A percentile compares a stretch with the other conserved stretches of the same genome.
phyloP scores from a whole-genome alignment of 2,888 invertebrate genomes.

The Ptychoptera contaminata region DNA sequence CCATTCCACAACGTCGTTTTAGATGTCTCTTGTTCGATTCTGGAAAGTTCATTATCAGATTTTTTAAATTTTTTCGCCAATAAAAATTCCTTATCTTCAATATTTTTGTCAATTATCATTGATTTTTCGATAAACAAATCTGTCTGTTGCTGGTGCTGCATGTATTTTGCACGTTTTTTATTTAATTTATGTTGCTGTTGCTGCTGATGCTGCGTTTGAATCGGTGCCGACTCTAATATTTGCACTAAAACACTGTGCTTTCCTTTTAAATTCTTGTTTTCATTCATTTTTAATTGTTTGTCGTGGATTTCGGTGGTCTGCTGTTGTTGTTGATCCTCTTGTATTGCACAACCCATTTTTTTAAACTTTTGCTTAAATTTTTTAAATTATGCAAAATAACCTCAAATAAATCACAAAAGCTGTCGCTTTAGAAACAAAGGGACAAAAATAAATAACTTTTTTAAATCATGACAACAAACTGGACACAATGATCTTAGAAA shows the following conservation, averaged over 20 bases:
- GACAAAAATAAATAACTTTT: too few relatives aligned
- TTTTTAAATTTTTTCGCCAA: conserved; percentile 20
- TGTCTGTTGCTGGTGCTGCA: neutral
- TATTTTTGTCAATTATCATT: too few relatives aligned
- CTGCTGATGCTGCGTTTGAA: conserved; percentile 11
- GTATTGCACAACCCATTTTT: conserved; percentile 32
- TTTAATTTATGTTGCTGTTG: conserved; percentile 8
- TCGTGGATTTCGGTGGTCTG: neutral
- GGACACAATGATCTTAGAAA: too few relatives aligned
- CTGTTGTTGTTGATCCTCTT: conserved; percentile 17
- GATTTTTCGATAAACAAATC: neutral
- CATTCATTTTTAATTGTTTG: conserved; percentile 1
- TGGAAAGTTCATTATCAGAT: conserved; percentile 19
- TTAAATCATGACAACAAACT: too few relatives aligned
- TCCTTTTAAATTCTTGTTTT: conserved; percentile 32
- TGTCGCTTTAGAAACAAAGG: too few relatives aligned
- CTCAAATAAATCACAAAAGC: too few relatives aligned
- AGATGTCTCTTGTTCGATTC: neutral
- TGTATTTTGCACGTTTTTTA: conserved; percentile 6
- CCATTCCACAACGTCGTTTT: conserved; percentile 5
- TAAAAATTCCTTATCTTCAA: too few relatives aligned
- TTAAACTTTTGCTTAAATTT: conserved; percentile 1
- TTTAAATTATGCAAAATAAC: too few relatives aligned
- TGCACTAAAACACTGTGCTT: conserved; percentile 48
- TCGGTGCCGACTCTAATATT: conserved; percentile 40